These are phyloP conservation scores for Trachymyrmex cornetzi DNA, from an alignment of 1,140 invertebrate species.

Conservation along the genomic window DNA sequence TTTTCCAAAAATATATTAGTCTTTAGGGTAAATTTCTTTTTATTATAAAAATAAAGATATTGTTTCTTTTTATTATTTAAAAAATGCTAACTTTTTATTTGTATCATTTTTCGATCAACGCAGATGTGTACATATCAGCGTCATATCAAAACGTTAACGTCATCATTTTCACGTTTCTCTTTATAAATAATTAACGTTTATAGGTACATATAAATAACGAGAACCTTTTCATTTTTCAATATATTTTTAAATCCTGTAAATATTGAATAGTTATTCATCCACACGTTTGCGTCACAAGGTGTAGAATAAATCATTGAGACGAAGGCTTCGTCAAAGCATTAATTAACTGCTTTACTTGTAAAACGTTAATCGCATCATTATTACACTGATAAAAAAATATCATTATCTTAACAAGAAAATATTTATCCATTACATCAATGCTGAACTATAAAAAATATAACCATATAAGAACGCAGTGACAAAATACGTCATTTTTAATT, in stretches of 20 bases:
- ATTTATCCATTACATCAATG: background rate
- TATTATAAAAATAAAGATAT: too few relatives aligned
- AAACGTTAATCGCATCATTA: slow-evolving; percentile 35
- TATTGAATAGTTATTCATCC: slow-evolving; percentile 21
- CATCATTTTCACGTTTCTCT: background rate
- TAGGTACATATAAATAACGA: slow-evolving; percentile 9
- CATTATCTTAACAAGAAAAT: background rate
- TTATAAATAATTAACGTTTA: background rate
- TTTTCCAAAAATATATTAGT: too few relatives aligned
- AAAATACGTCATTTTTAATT: background rate
- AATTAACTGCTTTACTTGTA: background rate
- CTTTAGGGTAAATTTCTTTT: too few relatives aligned
- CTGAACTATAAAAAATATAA: background rate
- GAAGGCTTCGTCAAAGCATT: background rate
- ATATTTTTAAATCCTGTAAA: slow-evolving; percentile 11
- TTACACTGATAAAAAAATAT: background rate
- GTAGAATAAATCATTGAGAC: slow-evolving; percentile 27
- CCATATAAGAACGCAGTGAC: background rate
- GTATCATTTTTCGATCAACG: too few relatives aligned
- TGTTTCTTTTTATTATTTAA: too few relatives aligned
- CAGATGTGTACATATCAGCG: background rate
- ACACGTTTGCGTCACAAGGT: slow-evolving; percentile 30
- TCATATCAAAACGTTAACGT: background rate
- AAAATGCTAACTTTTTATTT: too few relatives aligned
- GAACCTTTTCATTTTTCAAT: background rate